A percentile compares a stretch with the other conserved stretches of the same genome.
phyloP scores from a whole-genome alignment of 2,797 vertebrate genomes.

The Natrix natrix region DNA sequence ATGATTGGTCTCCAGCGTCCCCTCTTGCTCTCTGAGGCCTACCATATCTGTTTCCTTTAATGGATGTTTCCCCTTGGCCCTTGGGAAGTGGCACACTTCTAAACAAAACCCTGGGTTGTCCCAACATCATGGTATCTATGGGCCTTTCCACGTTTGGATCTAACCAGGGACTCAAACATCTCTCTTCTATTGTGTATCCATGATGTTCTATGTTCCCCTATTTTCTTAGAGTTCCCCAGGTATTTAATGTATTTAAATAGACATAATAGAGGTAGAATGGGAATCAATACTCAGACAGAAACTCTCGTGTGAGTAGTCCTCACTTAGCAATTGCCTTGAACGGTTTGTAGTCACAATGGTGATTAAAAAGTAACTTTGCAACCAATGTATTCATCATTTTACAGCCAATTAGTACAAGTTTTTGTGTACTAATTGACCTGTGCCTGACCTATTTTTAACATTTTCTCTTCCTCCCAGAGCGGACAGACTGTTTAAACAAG shows the following conservation, averaged over 20 bases:
- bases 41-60: background rate
- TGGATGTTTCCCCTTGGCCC: background rate
- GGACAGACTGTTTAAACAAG: background rate
- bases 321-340: background rate
- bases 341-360: background rate
- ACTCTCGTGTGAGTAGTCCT: background rate
- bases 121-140: background rate
- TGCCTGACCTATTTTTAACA: background rate
- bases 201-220: background rate
- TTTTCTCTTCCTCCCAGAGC: background rate
- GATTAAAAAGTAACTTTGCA: background rate
- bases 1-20: background rate
- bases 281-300: background rate
- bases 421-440: background rate
- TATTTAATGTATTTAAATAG: background rate
- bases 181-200: background rate
- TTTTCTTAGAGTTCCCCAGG: background rate
- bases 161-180: background rate
- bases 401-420: background rate
- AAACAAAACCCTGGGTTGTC: background rate
- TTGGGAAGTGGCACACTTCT: background rate
- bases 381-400: background rate
- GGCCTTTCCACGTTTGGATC: background rate
- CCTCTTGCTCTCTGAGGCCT: background rate
- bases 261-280: background rate